Conservation (phyloP, 2,888 invertebrate species). For the Callyntrura guangdongensis region DNA sequence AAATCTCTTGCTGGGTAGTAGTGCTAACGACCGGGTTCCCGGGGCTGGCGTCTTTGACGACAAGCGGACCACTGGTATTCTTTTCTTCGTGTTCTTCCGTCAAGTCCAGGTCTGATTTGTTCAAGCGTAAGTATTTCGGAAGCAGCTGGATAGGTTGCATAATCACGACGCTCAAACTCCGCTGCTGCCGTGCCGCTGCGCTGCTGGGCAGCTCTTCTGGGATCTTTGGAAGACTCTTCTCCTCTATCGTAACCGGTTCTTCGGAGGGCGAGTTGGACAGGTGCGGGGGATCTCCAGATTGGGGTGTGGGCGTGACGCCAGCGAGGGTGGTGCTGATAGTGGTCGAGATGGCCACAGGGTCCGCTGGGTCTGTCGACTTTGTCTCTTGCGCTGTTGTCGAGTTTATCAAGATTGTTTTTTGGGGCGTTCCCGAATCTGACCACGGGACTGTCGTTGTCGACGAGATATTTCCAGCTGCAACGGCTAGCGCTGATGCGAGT, state of each 20-base stretch:
- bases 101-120: conserved; percentile 75
- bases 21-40: conserved; percentile 66
- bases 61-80: conserved; percentile 7
- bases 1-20: conserved; percentile 84
- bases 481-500: conserved; percentile 67
- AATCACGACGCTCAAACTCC: conserved; percentile 56
- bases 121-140: conserved; percentile 74
- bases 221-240: conserved; percentile 82
- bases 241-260: conserved; percentile 80
- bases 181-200: conserved; percentile 35
- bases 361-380: conserved; percentile 40
- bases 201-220: conserved; percentile 66
- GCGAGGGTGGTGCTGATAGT: not conserved
- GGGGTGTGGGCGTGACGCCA: not conserved
- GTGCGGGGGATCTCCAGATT: not conserved
- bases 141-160: conserved; percentile 73
- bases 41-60: conserved; percentile 58
- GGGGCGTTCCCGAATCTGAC: conserved; percentile 62
- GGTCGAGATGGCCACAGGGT: not conserved
- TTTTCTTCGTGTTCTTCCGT: conserved; percentile 58
- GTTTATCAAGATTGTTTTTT: conserved; percentile 81
- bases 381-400: conserved; percentile 1
- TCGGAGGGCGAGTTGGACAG: conserved; percentile 76
- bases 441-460: conserved; percentile 67
- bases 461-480: conserved; percentile 68